Conservation (phyloP, 2,888 invertebrate genomes). For the Limnephilus rhombicus region DNA sequence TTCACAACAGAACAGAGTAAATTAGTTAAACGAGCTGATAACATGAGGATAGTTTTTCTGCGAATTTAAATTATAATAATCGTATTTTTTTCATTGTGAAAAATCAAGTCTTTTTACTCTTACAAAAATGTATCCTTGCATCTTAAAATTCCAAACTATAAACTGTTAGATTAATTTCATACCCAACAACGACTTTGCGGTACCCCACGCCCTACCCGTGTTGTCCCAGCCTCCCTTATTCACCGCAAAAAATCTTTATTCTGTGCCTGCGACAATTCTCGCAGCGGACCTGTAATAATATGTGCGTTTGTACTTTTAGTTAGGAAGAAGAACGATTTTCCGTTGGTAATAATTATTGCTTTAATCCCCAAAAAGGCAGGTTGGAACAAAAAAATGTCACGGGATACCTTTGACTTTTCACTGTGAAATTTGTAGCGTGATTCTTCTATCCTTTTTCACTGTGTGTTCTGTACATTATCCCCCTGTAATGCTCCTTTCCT, state of each 20-base stretch:
- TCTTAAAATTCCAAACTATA: too few relatives aligned
- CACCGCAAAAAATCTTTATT: not conserved
- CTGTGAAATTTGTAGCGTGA: not conserved
- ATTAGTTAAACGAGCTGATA: too few relatives aligned
- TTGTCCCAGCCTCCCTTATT: not conserved
- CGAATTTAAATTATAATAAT: too few relatives aligned
- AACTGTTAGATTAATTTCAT: not conserved
- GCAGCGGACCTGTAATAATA: too few relatives aligned
- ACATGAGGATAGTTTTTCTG: too few relatives aligned
- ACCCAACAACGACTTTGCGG: not conserved
- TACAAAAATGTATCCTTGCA: too few relatives aligned
- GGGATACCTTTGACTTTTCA: not conserved
- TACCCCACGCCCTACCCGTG: not conserved
- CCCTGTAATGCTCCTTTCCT: conserved; percentile 10
- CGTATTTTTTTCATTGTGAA: not conserved
- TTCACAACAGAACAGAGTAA: too few relatives aligned
- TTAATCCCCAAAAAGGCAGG: not conserved
- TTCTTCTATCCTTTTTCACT: not conserved
- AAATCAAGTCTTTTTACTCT: not conserved
- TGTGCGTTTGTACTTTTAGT: too few relatives aligned
- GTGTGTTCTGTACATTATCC: not conserved
- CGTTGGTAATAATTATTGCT: not conserved
- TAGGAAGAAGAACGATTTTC: not conserved
- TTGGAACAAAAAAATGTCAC: not conserved
- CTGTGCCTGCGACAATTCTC: too few relatives aligned